Conservation (phyloP, 2,113 vertebrate species). For the Probosciger aterrimus region DNA sequence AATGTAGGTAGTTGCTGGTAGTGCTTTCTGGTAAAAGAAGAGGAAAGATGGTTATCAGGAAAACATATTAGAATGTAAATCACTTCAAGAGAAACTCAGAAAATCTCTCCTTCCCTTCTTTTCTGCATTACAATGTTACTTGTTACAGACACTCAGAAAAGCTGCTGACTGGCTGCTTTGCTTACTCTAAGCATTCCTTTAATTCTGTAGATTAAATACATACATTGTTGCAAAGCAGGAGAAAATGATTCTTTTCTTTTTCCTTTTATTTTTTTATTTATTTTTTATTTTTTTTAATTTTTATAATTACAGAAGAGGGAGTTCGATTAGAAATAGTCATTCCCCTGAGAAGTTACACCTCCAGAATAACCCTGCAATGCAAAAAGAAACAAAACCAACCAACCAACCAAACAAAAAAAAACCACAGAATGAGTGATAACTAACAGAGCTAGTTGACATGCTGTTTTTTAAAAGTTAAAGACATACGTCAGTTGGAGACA, state of each 20-base stretch:
- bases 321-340: background rate
- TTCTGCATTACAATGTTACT: background rate
- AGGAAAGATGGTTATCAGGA: background rate
- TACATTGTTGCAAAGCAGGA: background rate
- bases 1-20: background rate
- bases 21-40: background rate
- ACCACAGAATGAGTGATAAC: background rate
- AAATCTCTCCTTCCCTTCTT: background rate
- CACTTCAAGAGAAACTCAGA: background rate
- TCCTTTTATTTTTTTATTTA: background rate
- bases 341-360: background rate
- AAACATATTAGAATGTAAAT: background rate
- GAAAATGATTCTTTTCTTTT: background rate
- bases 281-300: background rate
- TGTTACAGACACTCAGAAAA: background rate
- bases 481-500: background rate
- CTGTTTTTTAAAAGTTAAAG: constrained; percentile 45
- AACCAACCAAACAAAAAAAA: too few species aligned
- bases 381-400: background rate
- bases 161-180: background rate
- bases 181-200: background rate
- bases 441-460: background rate
- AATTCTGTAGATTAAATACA: background rate
- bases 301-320: background rate
- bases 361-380: background rate